Evolutionary conservation across 2,113 vertebrate species (phyloP).

Genomic region (Promerops cafer): DNA sequence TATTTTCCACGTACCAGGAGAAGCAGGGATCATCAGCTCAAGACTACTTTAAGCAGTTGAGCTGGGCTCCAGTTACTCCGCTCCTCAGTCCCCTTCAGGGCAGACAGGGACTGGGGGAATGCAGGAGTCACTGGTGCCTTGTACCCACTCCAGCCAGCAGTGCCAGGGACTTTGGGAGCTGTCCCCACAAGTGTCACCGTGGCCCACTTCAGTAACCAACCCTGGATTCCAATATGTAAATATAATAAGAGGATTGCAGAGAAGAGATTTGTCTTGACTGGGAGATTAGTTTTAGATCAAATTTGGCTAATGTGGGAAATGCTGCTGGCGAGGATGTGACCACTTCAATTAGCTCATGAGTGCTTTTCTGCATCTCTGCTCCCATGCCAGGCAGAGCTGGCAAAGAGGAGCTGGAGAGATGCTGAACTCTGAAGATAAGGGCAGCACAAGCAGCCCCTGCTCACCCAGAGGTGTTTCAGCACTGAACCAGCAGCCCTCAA

Average conservation of each 20-base stretch:
- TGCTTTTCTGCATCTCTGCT: neutral
- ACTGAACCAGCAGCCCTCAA: neutral
- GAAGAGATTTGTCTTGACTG: neutral
- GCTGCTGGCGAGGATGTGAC: neutral
- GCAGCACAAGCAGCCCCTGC: neutral
- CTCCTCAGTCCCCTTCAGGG: neutral
- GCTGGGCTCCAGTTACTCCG: neutral
- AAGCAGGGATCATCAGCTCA: neutral
- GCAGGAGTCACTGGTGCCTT: neutral
- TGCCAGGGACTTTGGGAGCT: neutral
- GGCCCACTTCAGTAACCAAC: neutral
- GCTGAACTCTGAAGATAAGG: neutral
- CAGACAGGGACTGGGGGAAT: neutral
- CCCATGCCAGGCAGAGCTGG: neutral
- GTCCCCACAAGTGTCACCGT: neutral
- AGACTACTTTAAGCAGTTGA: neutral
- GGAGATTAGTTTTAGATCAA: constrained; percentile 19
- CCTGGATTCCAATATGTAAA: neutral
- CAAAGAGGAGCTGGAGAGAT: neutral
- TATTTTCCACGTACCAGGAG: neutral
- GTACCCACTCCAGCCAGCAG: neutral
- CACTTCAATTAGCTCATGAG: constrained; percentile 10
- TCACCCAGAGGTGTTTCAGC: neutral
- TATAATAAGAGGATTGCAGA: constrained; percentile 8
- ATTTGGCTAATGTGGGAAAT: constrained; percentile 11